Conservation (phyloP, 2,797 vertebrate species). For the Ctenopoma multispine region DNA sequence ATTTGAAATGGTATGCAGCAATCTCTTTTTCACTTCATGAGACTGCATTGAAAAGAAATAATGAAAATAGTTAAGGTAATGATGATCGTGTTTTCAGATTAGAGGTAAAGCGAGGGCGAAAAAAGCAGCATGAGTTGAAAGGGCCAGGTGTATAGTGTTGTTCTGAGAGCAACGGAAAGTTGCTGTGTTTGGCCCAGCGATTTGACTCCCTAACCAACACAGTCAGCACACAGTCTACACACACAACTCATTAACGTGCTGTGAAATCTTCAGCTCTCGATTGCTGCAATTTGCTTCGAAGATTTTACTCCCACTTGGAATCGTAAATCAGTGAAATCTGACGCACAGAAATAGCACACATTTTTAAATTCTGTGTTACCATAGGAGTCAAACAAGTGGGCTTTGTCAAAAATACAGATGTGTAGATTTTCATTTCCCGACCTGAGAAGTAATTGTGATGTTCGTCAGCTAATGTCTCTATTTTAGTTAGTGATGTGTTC, state of each 20-base stretch:
- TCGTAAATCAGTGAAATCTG: neutral
- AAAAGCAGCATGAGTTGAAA: neutral
- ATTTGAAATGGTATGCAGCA: neutral
- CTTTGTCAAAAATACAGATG: neutral
- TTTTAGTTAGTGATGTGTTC: slow-evolving; percentile 11
- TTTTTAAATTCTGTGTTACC: neutral
- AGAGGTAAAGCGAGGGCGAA: neutral
- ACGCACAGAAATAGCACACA: neutral
- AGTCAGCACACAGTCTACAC: neutral
- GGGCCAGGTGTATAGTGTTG: slow-evolving; percentile 5
- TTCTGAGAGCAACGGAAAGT: slow-evolving; percentile 1
- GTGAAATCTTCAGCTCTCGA: neutral
- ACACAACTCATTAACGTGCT: slow-evolving; percentile 4
- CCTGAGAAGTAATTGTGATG: too few relatives aligned
- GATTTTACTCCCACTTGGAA: too few relatives aligned
- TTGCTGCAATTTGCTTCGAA: neutral
- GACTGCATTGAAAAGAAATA: neutral
- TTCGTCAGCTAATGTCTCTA: neutral
- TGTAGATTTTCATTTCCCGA: too few relatives aligned
- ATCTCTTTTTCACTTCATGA: neutral
- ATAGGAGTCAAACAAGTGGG: too few relatives aligned
- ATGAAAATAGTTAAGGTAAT: too few relatives aligned
- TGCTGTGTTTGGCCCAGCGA: neutral
- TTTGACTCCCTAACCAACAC: neutral
- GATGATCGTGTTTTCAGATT: too few relatives aligned